Conservation (phyloP, 2,797 vertebrate genomes). For the Rhinogobio ventralis region DNA sequence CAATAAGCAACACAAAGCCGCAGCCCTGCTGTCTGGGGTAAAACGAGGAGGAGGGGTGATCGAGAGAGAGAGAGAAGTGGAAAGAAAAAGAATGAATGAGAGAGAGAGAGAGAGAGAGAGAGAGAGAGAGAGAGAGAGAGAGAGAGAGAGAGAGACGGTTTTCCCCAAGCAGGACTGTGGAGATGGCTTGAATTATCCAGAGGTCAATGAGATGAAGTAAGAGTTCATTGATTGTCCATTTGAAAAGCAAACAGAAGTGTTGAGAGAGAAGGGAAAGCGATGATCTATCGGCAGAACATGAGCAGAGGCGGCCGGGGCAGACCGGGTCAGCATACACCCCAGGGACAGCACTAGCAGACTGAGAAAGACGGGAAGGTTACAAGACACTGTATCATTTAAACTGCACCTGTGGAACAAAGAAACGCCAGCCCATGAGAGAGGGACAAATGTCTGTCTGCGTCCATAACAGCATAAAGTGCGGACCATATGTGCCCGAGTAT, state of each 20-base stretch:
- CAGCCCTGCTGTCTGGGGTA: constrained; percentile 85
- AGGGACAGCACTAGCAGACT: constrained; percentile 31
- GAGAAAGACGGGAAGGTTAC: constrained; percentile 30
- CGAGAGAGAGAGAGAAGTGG: constrained; percentile 27
- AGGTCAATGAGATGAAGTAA: constrained; percentile 90
- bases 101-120: not conserved
- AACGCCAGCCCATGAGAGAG: not conserved
- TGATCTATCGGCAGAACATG: constrained; percentile 81
- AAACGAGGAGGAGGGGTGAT: constrained; percentile 14
- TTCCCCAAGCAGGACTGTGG: constrained; percentile 53
- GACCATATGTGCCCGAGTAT: not conserved
- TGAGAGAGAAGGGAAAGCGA: constrained; percentile 63
- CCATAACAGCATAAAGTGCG: not conserved
- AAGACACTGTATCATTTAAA: constrained; percentile 36
- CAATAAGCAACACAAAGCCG: constrained; percentile 98
- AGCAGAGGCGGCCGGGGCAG: constrained; percentile 73
- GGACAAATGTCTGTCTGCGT: not conserved
- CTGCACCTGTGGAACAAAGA: constrained; percentile 17
- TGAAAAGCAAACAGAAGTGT: constrained; percentile 83
- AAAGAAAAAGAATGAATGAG: constrained; percentile 39
- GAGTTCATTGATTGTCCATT: constrained; percentile 90
- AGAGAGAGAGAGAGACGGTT: not conserved
- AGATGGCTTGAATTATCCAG: constrained; percentile 91
- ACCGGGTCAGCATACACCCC: constrained; percentile 58
- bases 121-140: constrained; percentile 7